phyloP scores from a whole-genome alignment of 2,888 invertebrate species.

The Sphaerophoria rueppellii region DNA sequence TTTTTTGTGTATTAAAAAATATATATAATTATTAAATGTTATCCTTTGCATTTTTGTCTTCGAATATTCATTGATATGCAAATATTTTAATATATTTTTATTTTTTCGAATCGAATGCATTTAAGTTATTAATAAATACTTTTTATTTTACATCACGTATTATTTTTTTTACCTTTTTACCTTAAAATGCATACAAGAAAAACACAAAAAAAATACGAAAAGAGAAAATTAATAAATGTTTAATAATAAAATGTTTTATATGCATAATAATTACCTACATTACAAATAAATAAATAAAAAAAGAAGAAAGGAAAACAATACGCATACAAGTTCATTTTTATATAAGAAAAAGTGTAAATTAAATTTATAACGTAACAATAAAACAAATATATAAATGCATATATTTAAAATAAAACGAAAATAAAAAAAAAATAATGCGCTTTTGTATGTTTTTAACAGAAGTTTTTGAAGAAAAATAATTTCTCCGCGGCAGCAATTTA shows the following conservation, averaged over 20 bases:
- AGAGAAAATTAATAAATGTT: conserved; percentile 65
- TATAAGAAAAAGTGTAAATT: conserved; percentile 73
- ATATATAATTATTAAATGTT: conserved; percentile 67
- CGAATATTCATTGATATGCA: conserved; percentile 26
- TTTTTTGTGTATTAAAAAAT: conserved; percentile 61
- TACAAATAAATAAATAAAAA: conserved; percentile 23
- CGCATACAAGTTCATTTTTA: conserved; percentile 72
- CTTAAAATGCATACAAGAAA: conserved; percentile 19
- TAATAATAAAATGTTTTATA: conserved; percentile 72
- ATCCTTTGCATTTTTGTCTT: conserved; percentile 68
- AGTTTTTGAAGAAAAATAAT: no score
- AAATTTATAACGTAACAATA: conserved; percentile 72
- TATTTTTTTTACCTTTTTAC: conserved; percentile 21
- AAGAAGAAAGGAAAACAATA: conserved; percentile 18
- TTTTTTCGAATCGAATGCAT: conserved; percentile 66
- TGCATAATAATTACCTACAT: conserved; percentile 62
- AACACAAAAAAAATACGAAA: conserved; percentile 27
- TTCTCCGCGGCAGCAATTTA: no score
- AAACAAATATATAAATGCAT: conserved; percentile 72
- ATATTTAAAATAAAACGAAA: conserved; percentile 65
- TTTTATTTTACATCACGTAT: conserved; percentile 8
- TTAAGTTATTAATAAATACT: conserved; percentile 59
- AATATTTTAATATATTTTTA: conserved; percentile 26
- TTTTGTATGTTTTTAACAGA: no score
- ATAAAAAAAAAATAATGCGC: conserved; percentile 4